A percentile compares a stretch with the other conserved stretches of the same genome.
Evolutionary conservation across 2,113 vertebrate species (phyloP).

Genomic region (Rattus rattus): DNA sequence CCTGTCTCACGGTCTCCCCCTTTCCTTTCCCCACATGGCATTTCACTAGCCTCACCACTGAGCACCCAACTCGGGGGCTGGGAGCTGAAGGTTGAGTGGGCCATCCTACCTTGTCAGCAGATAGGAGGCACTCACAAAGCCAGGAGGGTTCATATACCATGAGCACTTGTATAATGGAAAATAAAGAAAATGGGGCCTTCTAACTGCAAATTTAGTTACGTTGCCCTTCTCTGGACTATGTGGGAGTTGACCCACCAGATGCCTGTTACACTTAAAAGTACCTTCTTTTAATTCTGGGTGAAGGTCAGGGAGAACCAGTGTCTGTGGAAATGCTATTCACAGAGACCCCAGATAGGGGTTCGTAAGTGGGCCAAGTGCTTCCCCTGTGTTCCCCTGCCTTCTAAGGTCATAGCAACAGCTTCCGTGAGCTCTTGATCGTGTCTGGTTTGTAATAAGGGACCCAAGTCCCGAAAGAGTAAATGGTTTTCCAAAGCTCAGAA

Average conservation of each 20-base stretch:
- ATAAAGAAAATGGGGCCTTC: not conserved
- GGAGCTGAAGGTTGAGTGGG: not conserved
- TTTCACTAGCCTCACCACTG: not conserved
- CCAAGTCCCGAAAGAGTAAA: not conserved
- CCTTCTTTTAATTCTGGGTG: not conserved
- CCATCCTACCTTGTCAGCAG: not conserved
- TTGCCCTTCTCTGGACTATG: not conserved
- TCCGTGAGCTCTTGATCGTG: not conserved
- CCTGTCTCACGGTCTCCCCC: not conserved
- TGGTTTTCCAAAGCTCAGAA: not conserved
- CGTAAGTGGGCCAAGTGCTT: not conserved
- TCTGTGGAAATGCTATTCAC: not conserved
- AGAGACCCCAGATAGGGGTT: not conserved
- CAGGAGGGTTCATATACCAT: not conserved
- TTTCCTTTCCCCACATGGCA: not conserved
- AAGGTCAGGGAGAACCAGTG: not conserved
- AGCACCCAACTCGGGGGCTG: not conserved
- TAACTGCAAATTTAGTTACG: not conserved
- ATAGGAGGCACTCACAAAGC: not conserved
- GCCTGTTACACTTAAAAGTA: not conserved
- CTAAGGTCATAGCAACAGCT: slow-evolving; percentile 9
- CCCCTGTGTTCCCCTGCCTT: not conserved
- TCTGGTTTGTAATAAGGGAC: slow-evolving; percentile 34
- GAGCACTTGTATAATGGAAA: not conserved
- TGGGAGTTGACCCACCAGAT: not conserved